Evolutionary conservation across 2,888 invertebrate genomes (phyloP).

Genomic region (Brachycybe producta): DNA sequence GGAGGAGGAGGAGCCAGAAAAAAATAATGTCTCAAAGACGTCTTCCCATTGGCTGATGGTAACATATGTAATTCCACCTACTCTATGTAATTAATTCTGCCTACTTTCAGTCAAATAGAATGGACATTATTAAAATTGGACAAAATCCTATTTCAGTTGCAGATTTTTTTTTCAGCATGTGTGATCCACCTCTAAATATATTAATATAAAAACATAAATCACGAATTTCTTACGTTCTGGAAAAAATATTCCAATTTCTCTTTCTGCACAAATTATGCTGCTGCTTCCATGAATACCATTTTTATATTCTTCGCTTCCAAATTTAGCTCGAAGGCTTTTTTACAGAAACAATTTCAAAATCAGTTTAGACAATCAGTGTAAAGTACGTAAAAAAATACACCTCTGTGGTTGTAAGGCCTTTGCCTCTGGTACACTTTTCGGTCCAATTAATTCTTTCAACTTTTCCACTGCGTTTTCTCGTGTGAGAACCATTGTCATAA

Average conservation of each 20-base stretch:
- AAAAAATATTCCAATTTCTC: constrained; percentile 79
- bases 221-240: constrained; percentile 64
- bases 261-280: constrained; percentile 47
- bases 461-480: constrained; percentile 55
- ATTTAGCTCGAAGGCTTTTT: constrained; percentile 52
- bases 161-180: no score
- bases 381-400: no score
- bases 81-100: no score
- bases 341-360: neutral
- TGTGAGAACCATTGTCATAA: constrained; percentile 52
- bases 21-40: no score
- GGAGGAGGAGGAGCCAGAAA: no score
- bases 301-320: constrained; percentile 52
- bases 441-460: constrained; percentile 60
- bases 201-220: no score
- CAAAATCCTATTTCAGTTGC: no score
- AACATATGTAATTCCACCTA: no score
- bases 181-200: no score
- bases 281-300: constrained; percentile 72
- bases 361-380: constrained; percentile 26
- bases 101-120: no score
- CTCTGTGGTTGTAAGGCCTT: constrained; percentile 52
- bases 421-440: constrained; percentile 46
- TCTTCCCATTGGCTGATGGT: no score
- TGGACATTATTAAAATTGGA: no score